Evolutionary conservation across 2,888 invertebrate species (phyloP), one percentile per base, ranked within the genome.

Genomic region (Endomychus coccineus): DNA sequence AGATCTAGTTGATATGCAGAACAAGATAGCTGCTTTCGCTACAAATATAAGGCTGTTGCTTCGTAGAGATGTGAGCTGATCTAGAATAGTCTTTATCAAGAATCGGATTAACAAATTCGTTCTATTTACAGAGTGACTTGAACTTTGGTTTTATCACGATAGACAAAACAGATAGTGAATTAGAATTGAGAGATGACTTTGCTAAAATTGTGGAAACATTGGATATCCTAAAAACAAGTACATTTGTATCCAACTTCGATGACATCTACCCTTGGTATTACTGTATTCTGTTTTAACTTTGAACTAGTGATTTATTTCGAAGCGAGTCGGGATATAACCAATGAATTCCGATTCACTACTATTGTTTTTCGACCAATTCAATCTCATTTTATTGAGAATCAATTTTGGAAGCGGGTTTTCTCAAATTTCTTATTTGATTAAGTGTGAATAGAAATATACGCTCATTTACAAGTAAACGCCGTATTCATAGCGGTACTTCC

Each of bases 1-100:
- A 15, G 73, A 74, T 13, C 58, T 81, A 27, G 71, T 71, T 39
- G 48, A 68, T 6, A 72, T 74, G 5, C 68, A 62, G 9, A 45
- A 53, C 6, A 62, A 64, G 43, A 67, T 68, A 3, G 55, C 65
- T 7, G 62, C 64, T 40, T 52, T 70, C 11, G 61, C 65, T 50
- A 51, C 58, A 13, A 68, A 64, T 40, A 61, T 69, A n/a, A 65
- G 62, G 40, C 60, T 66, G 7, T 55, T 73, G 11, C 57, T 71
- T 15, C 49, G 69, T 39, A 55, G 65, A 35, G 70, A 70, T 55
- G 70, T 69, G 56, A 48, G 51, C n/a, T n/a, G n/a, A n/a, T n/a
- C n/a, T n/a, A n/a, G n/a, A n/a, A n/a, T n/a, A n/a, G n/a, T n/a
- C n/a, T n/a, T n/a, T n/a, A n/a, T n/a, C n/a, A n/a, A n/a, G 21